Base-by-base conservation (phyloP, 2,888 invertebrate species). In the Trissoscelio sp. region DNA sequence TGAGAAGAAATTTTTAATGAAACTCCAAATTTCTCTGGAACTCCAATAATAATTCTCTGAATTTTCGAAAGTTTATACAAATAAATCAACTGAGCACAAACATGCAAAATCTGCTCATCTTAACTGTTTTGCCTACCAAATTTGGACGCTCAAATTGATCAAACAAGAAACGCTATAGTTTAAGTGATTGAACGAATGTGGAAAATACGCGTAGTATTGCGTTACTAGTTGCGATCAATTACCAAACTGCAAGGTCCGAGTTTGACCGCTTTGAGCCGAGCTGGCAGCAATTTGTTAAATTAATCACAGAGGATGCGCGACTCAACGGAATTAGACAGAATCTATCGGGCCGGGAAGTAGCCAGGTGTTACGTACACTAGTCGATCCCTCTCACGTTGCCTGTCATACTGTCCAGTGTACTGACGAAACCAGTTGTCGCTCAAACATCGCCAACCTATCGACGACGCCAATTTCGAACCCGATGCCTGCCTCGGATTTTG, bases 271-370 rank as follows among this genome's bases (percentile, higher is more conserved):
- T 81, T 83, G 81, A 83, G n/a, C 51, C 73, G 83, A 81, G 57
- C 79, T 81, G 67, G 62, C 66, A 73, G 84, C 84, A 86, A 86
- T 88, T 87, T 86, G 88, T 86, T 86, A 85, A 86, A 85, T 86
- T 87, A 87, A 87, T 87, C 86, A 84, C 79, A 82, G 83, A 85
- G 86, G 86, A 87, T 86, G 11, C 53, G 86, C 87, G 87, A 86
- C 85, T 81, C 85, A 83, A 42, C 79, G 80, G 69, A 64, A 83
- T 81, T 70, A 73, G 83, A 78, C 64, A 51, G 57, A 51, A 74
- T 70, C 69, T 55, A 64, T 77, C 51, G n/a, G 66, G 73, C 31
- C 80, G 69, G 80, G 72, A 83, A 74, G 78, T 74, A 64, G 67
- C 77, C 83, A 81, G 81, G 72, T 83, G 81, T 79, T 72, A 66